A percentile compares a stretch with the other conserved stretches of the same genome.
phyloP scores from a whole-genome alignment of 2,888 invertebrate genomes.

The Carcina quercana region DNA sequence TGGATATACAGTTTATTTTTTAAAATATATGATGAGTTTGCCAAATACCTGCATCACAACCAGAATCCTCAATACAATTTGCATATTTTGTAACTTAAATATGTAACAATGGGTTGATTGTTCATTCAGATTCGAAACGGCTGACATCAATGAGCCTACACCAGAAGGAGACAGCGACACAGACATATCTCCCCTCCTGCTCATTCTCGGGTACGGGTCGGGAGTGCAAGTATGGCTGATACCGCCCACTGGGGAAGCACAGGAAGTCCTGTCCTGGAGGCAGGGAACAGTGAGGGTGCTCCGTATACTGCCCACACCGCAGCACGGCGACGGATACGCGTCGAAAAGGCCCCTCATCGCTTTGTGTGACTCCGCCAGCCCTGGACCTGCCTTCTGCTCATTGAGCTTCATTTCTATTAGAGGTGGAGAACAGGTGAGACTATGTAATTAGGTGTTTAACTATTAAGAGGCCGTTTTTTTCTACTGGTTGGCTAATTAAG shows the following conservation, averaged over 20 bases:
- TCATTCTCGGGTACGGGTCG: constrained; percentile 81
- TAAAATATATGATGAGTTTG: too few relatives aligned
- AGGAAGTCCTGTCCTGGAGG: constrained; percentile 95
- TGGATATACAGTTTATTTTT: too few relatives aligned
- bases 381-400: constrained; percentile 85
- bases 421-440: constrained; percentile 83
- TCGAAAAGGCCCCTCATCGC: constrained; percentile 92
- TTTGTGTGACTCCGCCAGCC: constrained; percentile 89
- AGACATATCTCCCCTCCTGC: constrained; percentile 85
- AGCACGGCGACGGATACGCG: constrained; percentile 81
- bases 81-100: not conserved
- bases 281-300: constrained; percentile 91
- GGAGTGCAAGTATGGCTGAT: constrained; percentile 87
- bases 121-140: constrained; percentile 83
- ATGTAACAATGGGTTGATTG: not conserved
- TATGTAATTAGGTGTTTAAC: too few relatives aligned
- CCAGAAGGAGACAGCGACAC: constrained; percentile 80
- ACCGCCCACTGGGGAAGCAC: constrained; percentile 92
- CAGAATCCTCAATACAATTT: too few relatives aligned
- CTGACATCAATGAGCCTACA: constrained; percentile 86
- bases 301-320: constrained; percentile 89
- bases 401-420: constrained; percentile 89
- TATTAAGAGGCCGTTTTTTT: too few relatives aligned
- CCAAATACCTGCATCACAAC: too few relatives aligned
- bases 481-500: too few relatives aligned